Evolutionary conservation across 2,888 invertebrate species (phyloP).

Genomic region (Nymphalis c-album): DNA sequence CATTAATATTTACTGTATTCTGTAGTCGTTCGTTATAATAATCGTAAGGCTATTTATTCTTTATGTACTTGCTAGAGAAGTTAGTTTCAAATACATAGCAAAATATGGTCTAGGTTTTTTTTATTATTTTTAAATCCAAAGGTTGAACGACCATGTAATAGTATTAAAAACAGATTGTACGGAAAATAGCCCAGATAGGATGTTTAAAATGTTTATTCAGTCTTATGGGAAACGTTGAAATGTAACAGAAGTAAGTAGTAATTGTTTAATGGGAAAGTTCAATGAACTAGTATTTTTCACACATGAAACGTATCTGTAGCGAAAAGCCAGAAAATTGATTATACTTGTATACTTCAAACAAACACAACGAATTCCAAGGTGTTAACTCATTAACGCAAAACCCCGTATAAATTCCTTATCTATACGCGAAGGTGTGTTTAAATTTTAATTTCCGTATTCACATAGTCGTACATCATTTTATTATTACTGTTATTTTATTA

Average conservation of each 20-base stretch:
- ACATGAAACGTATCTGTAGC: slow-evolving; percentile 11
- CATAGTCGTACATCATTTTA: slow-evolving; percentile 4
- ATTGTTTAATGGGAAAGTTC: slow-evolving; percentile 24
- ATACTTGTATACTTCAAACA: slow-evolving; percentile 30
- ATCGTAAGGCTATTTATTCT: too few species aligned
- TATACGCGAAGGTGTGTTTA: slow-evolving; percentile 34
- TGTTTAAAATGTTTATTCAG: slow-evolving; percentile 15
- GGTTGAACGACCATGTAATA: slow-evolving; percentile 15
- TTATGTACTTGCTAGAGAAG: too few species aligned
- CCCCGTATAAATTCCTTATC: slow-evolving; percentile 48
- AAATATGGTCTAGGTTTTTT: neutral
- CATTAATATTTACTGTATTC: neutral
- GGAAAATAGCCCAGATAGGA: neutral
- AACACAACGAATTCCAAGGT: slow-evolving; percentile 43
- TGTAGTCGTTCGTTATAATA: neutral
- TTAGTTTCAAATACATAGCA: neutral
- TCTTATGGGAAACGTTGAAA: slow-evolving; percentile 8
- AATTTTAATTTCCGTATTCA: slow-evolving; percentile 18
- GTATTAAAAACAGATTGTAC: neutral
- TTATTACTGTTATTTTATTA: slow-evolving; percentile 32
- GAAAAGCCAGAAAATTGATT: slow-evolving; percentile 20
- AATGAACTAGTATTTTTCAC: slow-evolving; percentile 22
- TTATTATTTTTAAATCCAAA: neutral
- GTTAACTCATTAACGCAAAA: slow-evolving; percentile 45
- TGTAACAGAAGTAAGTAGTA: slow-evolving; percentile 8